Evolutionary conservation across 2,797 vertebrate species (phyloP).

Genomic region (Pachyuromys duprasi): DNA sequence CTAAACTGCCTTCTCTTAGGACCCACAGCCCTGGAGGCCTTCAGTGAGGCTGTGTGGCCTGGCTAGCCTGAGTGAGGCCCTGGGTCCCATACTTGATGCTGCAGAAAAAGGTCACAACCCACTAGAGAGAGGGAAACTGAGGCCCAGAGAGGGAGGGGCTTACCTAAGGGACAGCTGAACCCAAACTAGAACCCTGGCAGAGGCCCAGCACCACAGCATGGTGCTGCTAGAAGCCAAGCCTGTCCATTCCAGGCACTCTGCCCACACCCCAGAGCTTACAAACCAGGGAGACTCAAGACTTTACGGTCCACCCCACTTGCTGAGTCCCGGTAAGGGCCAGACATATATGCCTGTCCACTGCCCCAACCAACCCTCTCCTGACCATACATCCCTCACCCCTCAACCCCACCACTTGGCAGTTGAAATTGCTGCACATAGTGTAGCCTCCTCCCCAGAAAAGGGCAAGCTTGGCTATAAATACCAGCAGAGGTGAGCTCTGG

Average conservation of each 20-base stretch:
- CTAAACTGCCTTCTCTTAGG: not conserved
- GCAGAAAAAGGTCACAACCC: not conserved
- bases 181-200: rapidly evolving
- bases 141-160: not conserved
- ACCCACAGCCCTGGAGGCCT: not conserved
- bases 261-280: not conserved
- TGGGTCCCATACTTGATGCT: not conserved
- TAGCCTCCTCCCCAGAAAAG: not conserved
- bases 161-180: not conserved
- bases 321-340: not conserved
- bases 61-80: not conserved
- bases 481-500: not conserved
- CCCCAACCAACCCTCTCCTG: not conserved
- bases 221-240: not conserved
- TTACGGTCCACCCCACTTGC: not conserved
- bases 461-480: slow-evolving; percentile 45
- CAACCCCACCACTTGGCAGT: too few species aligned
- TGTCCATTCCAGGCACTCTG: not conserved
- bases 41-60: not conserved
- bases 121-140: not conserved
- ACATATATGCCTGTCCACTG: not conserved
- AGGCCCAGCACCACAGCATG: slow-evolving; percentile 2
- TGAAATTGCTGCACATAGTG: not conserved
- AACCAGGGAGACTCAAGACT: not conserved
- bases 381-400: too few species aligned